Conservation (phyloP, 2,113 vertebrate species). For the Bettongia penicillata region DNA sequence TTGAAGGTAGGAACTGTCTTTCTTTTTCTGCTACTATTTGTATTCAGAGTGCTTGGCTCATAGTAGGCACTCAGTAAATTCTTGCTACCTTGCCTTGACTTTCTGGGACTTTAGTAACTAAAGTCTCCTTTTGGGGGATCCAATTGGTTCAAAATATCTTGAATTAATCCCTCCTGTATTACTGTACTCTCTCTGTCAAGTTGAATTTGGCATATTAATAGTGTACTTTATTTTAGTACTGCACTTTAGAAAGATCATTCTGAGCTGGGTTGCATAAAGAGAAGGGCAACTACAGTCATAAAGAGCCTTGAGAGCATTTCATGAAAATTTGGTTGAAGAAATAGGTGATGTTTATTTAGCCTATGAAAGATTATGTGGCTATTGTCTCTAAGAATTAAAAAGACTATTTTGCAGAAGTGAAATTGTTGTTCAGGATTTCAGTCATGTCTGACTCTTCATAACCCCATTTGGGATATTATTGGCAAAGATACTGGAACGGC, state of each 20-base stretch:
- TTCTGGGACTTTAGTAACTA: background rate
- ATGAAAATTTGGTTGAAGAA: background rate
- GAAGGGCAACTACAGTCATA: background rate
- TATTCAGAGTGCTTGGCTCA: background rate
- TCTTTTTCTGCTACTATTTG: background rate
- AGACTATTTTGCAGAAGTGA: background rate
- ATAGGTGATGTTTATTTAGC: background rate
- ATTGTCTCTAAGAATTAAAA: background rate
- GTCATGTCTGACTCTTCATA: background rate
- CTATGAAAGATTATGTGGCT: background rate
- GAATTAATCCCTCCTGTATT: background rate
- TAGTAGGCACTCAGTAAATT: background rate
- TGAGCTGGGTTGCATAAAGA: background rate
- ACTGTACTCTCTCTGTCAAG: background rate
- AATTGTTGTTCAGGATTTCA: background rate
- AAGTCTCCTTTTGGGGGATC: background rate
- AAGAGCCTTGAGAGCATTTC: background rate
- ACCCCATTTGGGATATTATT: background rate
- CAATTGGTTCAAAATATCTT: background rate
- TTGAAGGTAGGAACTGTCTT: background rate
- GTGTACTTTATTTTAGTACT: background rate
- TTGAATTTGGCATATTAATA: background rate
- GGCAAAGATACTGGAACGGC: background rate
- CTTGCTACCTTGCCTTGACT: background rate
- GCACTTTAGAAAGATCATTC: background rate